Conservation (phyloP, 1,140 invertebrate species). For the Manduca sexta region DNA sequence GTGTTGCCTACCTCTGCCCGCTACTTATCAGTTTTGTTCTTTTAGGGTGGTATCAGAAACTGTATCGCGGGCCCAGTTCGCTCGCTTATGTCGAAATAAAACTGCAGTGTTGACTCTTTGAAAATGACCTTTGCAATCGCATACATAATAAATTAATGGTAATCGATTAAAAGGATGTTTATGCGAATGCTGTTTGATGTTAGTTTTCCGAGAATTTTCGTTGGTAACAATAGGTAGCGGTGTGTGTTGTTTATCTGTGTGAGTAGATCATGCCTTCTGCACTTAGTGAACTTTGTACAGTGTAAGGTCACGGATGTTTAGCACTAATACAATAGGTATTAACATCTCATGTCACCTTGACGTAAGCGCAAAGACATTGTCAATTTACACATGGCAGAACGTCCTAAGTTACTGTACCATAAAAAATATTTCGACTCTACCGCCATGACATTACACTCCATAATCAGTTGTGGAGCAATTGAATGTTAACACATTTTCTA, state of each 20-base stretch:
- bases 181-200: background rate
- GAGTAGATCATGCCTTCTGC: slow-evolving; percentile 37
- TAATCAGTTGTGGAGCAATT: slow-evolving; percentile 24
- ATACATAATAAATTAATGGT: background rate
- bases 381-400: slow-evolving; percentile 18
- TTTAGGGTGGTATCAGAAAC: slow-evolving; percentile 42
- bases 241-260: slow-evolving; percentile 19
- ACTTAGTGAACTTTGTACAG: slow-evolving; percentile 65
- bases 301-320: slow-evolving; percentile 68
- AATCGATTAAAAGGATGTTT: background rate
- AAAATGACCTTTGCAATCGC: background rate
- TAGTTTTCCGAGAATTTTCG: slow-evolving; percentile 26
- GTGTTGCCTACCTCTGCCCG: slow-evolving; percentile 64
- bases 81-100: background rate
- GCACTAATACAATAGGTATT: slow-evolving; percentile 65
- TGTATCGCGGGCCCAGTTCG: background rate
- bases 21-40: slow-evolving; percentile 63
- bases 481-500: slow-evolving; percentile 15
- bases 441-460: slow-evolving; percentile 17
- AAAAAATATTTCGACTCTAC: slow-evolving; percentile 25
- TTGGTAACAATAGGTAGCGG: slow-evolving; percentile 13
- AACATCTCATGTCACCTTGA: slow-evolving; percentile 69
- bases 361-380: slow-evolving; percentile 61
- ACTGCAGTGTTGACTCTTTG: background rate
- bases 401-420: slow-evolving; percentile 15